Percentiles rank a stretch among this genome's conserved stretches.
These are phyloP conservation scores for Mungos mungo DNA, from an alignment of 2,113 vertebrate species.

Conservation along the genomic window DNA sequence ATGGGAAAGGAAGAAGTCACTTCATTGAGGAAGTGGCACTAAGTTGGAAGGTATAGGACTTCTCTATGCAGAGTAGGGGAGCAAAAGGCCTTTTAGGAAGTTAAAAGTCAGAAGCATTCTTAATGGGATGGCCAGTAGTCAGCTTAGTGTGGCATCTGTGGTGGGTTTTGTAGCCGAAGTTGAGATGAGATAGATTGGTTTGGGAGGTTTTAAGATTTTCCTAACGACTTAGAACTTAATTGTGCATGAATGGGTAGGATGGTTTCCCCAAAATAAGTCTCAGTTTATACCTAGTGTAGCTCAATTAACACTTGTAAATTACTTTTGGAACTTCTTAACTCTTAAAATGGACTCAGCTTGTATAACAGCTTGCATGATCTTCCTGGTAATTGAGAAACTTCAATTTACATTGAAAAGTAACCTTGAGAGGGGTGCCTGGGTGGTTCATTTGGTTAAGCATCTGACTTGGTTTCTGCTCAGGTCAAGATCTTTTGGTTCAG, in stretches of 20 bases:
- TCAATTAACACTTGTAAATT: not conserved
- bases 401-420: conserved; percentile 1
- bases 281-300: not conserved
- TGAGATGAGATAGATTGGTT: not conserved
- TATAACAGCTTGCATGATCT: not conserved
- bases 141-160: not conserved
- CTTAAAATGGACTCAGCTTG: not conserved
- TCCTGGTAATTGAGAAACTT: not conserved
- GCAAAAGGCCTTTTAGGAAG: not conserved
- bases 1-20: not conserved
- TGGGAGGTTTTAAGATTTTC: not conserved
- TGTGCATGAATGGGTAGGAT: not conserved
- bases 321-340: not conserved
- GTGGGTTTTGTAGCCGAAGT: not conserved
- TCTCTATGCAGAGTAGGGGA: not conserved
- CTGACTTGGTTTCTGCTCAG: too few species aligned
- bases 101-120: not conserved
- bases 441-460: too few species aligned
- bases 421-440: not conserved
- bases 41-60: not conserved
- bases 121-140: not conserved
- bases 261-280: not conserved
- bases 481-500: too few species aligned
- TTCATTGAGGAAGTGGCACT: not conserved
- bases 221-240: not conserved